Percentiles rank a stretch among this genome's conserved stretches.
Conservation (phyloP, 2,888 invertebrate genomes). For the Sphinx pinastri region DNA sequence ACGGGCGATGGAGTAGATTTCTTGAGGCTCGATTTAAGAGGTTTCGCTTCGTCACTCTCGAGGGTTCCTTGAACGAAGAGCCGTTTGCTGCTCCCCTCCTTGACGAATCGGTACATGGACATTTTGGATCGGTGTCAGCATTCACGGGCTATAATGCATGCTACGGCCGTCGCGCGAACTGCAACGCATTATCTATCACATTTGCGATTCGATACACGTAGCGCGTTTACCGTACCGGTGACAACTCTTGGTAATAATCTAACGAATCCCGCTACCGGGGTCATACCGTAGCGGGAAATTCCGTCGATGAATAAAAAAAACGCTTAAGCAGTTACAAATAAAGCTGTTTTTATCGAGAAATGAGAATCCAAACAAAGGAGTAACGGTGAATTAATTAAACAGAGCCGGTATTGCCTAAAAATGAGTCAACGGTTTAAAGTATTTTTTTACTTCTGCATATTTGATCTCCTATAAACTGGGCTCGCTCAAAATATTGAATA, state of each 20-base stretch:
- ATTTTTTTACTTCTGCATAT: not conserved
- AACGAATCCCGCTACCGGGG: constrained; percentile 20
- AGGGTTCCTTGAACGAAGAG: constrained; percentile 90
- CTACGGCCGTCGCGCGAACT: constrained; percentile 60
- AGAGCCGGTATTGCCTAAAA: not conserved
- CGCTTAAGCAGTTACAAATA: not conserved
- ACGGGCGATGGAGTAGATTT: constrained; percentile 76
- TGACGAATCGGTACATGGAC: constrained; percentile 92
- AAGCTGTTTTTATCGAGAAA: not conserved
- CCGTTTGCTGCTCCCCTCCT: constrained; percentile 86
- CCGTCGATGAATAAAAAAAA: constrained; percentile 13
- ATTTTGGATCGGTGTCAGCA: constrained; percentile 71
- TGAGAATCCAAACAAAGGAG: not conserved
- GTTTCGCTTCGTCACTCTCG: constrained; percentile 85
- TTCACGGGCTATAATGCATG: constrained; percentile 67
- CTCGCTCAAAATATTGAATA: not conserved
- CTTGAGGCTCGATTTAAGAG: constrained; percentile 80
- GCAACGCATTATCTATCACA: constrained; percentile 54
- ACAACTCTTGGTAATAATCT: constrained; percentile 35
- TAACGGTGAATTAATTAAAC: not conserved
- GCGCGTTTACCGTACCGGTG: constrained; percentile 36
- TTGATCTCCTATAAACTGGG: not conserved
- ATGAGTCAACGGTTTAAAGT: not conserved
- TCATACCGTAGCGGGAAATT: constrained; percentile 24
- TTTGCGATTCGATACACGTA: constrained; percentile 76